Conservation (phyloP, 1,140 invertebrate genomes). For the Drosophila seguyi region DNA sequence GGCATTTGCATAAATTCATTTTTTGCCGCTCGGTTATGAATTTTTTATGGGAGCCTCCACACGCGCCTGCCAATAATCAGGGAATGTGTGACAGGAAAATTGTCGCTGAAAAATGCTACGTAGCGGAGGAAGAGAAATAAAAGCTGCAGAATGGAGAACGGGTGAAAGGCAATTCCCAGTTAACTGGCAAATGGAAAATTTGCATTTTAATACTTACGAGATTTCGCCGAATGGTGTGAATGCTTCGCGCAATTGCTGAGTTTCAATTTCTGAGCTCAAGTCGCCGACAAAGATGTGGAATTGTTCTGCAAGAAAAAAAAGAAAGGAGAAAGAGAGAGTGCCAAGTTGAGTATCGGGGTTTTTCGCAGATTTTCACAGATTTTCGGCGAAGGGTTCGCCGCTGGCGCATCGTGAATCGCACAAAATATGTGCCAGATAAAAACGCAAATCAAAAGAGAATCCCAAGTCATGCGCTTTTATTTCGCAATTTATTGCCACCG, state of each 20-base stretch:
- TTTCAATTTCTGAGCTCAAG: conserved; percentile 99
- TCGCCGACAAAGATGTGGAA: conserved; percentile 99
- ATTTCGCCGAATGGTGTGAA: conserved; percentile 99
- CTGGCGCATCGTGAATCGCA: conserved; percentile 43
- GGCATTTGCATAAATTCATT: conserved; percentile 79
- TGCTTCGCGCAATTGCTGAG: conserved; percentile 97
- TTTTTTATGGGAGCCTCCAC: conserved; percentile 65
- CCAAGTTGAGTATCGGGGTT: conserved; percentile 36
- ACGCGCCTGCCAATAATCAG: conserved; percentile 71
- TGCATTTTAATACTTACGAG: conserved; percentile 88
- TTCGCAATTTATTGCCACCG: conserved; percentile 46
- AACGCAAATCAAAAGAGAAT: conserved; percentile 53
- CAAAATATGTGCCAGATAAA: conserved; percentile 58
- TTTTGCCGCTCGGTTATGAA: conserved; percentile 67
- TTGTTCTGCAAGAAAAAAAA: conserved; percentile 90
- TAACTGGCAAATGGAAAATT: conserved; percentile 74
- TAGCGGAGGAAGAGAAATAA: conserved; percentile 26
- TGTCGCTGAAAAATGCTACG: conserved; percentile 16
- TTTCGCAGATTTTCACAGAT: conserved; percentile 21
- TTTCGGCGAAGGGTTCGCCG: conserved; percentile 29
- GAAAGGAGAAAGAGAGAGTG: conserved; percentile 23
- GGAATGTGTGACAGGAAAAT: conserved; percentile 45
- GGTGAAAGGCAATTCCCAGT: conserved; percentile 52
- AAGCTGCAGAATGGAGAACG: conserved; percentile 33
- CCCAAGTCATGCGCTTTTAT: conserved; percentile 56